A percentile compares a stretch with the other conserved stretches of the same genome.
phyloP scores from a whole-genome alignment of 2,888 invertebrate genomes.

The Copidosoma aretas region DNA sequence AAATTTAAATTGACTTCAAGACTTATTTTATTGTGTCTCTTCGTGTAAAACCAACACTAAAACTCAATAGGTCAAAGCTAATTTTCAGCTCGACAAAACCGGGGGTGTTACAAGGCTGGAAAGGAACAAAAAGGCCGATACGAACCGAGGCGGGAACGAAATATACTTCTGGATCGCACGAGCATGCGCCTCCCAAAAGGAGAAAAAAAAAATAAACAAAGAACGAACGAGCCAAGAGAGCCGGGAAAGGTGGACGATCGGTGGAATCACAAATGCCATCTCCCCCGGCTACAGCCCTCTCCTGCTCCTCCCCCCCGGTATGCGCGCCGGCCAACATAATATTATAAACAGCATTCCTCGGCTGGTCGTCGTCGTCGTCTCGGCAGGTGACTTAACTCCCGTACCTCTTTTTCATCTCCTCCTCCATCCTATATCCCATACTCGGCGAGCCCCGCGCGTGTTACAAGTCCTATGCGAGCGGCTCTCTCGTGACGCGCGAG shows the following conservation, averaged over 20 bases:
- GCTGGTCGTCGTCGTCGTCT: slow-evolving; percentile 11
- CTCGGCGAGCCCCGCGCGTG: background rate
- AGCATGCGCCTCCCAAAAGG: background rate
- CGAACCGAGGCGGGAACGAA: background rate
- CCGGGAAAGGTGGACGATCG: background rate
- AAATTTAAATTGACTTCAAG: too few relatives aligned
- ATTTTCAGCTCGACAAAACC: too few relatives aligned
- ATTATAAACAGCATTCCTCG: slow-evolving; percentile 21
- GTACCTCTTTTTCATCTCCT: background rate
- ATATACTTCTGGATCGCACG: background rate
- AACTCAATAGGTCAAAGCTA: too few relatives aligned
- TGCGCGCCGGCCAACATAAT: slow-evolving; percentile 2
- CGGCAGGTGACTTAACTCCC: slow-evolving; percentile 35
- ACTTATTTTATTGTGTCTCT: too few relatives aligned
- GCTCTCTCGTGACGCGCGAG: background rate
- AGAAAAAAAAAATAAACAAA: slow-evolving; percentile 4
- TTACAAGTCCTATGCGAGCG: background rate
- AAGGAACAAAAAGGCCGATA: background rate
- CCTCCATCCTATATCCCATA: background rate
- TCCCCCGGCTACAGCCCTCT: background rate
- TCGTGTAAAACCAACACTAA: too few relatives aligned
- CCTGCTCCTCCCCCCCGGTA: slow-evolving; percentile 7
- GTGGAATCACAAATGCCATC: slow-evolving; percentile 28
- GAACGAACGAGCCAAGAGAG: background rate
- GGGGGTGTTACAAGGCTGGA: background rate